These are phyloP conservation scores for Bolinopsis microptera DNA, from an alignment of 37 sponge, comb jelly and placozoan species.

Conservation along the genomic window DNA sequence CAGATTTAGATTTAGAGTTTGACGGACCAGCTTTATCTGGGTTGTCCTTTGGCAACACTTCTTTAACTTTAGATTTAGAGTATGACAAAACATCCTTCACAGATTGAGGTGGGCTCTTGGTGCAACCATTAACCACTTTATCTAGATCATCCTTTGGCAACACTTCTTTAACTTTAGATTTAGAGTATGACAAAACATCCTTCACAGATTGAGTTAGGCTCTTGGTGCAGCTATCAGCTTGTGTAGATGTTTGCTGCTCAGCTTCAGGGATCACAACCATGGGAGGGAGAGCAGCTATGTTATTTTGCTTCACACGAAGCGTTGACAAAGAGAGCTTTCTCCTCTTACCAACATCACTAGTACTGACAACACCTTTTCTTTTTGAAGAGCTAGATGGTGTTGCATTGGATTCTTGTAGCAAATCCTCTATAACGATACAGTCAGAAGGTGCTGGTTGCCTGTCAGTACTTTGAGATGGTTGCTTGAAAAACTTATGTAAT, in stretches of 20 bases:
- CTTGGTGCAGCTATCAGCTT: too few relatives aligned
- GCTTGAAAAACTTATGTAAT: not conserved
- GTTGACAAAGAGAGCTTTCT: slow-evolving; percentile 13
- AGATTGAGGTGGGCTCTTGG: not conserved
- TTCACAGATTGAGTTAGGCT: too few relatives aligned
- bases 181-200: not conserved
- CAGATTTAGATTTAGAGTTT: too few relatives aligned
- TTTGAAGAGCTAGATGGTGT: not conserved
- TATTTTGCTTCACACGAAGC: not conserved
- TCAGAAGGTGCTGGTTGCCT: not conserved
- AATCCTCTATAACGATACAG: not conserved
- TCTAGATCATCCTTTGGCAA: not conserved
- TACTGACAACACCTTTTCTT: not conserved
- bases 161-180: not conserved
- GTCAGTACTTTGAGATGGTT: not conserved
- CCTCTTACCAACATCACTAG: not conserved
- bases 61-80: not conserved
- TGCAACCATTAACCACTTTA: not conserved
- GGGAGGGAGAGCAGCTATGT: too few relatives aligned
- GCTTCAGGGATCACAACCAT: too few relatives aligned
- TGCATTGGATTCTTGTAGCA: not conserved
- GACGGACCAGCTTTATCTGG: too few relatives aligned
- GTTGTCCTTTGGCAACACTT: too few relatives aligned
- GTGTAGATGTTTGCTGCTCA: too few relatives aligned
- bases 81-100: not conserved